These are phyloP conservation scores for Anoura caudifer DNA, from an alignment of 2,113 vertebrate species.

Conservation along the genomic window DNA sequence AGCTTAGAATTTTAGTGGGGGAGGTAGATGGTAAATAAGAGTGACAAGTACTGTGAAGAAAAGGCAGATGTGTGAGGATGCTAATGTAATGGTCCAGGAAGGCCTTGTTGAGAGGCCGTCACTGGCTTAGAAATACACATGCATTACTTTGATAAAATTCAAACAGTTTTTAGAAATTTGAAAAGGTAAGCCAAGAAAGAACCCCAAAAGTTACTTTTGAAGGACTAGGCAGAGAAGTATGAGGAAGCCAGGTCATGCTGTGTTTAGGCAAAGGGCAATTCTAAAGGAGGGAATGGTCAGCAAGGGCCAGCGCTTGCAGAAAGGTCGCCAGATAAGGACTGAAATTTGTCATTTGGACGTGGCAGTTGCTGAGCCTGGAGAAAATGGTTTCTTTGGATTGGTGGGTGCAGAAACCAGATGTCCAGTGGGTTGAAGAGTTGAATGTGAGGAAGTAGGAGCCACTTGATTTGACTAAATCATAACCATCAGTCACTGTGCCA, in stretches of 20 bases:
- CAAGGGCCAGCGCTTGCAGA: background rate
- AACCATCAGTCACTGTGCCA: background rate
- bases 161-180: background rate
- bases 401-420: slow-evolving; percentile 15
- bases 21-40: background rate
- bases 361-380: background rate
- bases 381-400: background rate
- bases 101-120: background rate
- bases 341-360: slow-evolving; percentile 35
- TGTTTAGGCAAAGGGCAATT: background rate
- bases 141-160: slow-evolving; percentile 4
- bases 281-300: background rate
- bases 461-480: slow-evolving; percentile 10
- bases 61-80: background rate
- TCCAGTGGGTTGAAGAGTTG: background rate
- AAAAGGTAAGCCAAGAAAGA: background rate
- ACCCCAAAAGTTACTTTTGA: background rate
- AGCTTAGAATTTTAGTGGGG: background rate
- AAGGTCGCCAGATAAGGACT: background rate
- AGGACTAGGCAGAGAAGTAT: background rate
- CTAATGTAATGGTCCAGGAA: background rate
- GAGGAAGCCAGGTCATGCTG: background rate
- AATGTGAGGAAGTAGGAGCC: background rate
- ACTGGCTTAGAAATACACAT: background rate
- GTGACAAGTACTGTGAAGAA: background rate